Evolutionary conservation across 2,888 invertebrate genomes (phyloP).

Genomic region (Pristionchus japonicus): DNA sequence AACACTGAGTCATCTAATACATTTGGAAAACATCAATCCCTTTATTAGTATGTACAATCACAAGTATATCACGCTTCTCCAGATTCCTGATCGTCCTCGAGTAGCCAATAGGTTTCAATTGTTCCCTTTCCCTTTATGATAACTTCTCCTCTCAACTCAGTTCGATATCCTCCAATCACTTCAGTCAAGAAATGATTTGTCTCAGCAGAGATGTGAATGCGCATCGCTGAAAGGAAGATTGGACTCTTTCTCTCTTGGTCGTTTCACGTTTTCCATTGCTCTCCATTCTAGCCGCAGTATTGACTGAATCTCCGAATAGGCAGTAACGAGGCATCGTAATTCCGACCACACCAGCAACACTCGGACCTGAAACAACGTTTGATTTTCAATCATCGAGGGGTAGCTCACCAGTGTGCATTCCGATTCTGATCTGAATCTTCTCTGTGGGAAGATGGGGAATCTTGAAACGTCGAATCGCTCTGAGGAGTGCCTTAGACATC

Average conservation of each 20-base stretch:
- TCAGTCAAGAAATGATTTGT: conserved; percentile 62
- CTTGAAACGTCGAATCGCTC: conserved; percentile 47
- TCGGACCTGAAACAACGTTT: conserved; percentile 52
- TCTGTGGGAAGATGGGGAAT: conserved; percentile 60
- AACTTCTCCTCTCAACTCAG: conserved; percentile 67
- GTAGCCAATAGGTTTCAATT: conserved; percentile 60
- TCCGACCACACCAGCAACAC: conserved; percentile 64
- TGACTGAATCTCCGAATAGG: conserved; percentile 71
- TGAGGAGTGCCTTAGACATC: neutral
- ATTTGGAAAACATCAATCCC: neutral
- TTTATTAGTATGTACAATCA: neutral
- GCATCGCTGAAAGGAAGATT: conserved; percentile 58
- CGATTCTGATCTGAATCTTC: conserved; percentile 51
- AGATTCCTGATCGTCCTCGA: conserved; percentile 52
- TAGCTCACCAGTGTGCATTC: conserved; percentile 51
- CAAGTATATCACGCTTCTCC: neutral
- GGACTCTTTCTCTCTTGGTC: no score
- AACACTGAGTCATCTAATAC: neutral
- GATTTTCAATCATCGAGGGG: no score
- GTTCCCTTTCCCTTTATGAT: conserved; percentile 69
- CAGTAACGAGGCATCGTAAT: conserved; percentile 67
- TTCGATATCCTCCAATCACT: conserved; percentile 65
- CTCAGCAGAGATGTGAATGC: conserved; percentile 65
- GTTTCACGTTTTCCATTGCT: conserved; percentile 66
- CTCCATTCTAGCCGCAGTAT: conserved; percentile 71